Base-by-base conservation (phyloP, 2,888 invertebrate species). In the Macrophya annulata region DNA sequence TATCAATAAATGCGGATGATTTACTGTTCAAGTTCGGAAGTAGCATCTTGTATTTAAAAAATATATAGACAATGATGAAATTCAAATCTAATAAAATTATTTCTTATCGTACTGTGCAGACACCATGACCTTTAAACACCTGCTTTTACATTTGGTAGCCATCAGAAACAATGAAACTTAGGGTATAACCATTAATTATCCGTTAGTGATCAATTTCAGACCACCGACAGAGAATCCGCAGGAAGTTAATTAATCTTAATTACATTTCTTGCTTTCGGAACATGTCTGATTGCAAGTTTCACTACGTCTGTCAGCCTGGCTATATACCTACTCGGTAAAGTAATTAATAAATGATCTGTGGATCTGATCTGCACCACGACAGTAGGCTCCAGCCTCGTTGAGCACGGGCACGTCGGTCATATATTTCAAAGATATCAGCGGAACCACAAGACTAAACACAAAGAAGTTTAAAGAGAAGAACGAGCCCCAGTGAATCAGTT, bases 371-470 rank as follows among this genome's bases (percentile, higher is more conserved):
- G 68, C 51, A 31, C 68, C 31, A 15, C 31, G 68, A 68, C 68
- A 62, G 2, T 55, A 25, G 37, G 37, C 43, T 81, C 51, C 48
- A 68, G 71, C 48, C 68, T 71, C 31, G 71, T 65, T 43, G 68
- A 83, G 37, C 65, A 68, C 68, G 45, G 48, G 68, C 68, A 65
- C 68, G 71, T 83, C 68, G 21, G 12, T 83, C 83, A 68, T 83
- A 83, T 83, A 65, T 83, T 71, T 71, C 83, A 51, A 48, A 83
- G 83, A 83, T 83, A 83, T 83, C 83, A 83, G 83, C 83, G 45
- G 51, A 68, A 83, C 83, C 83, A 71, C 83, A 83, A 83, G 83
- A 83, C 83, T 83, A 45, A 83, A 83, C 83, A 83, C 71, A 37
- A 71, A 51, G 25, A 68, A 48, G 83, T 83, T 83, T 83, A 71